Base-by-base conservation (phyloP, 2,888 invertebrate species). In the Chouioia cunea region DNA sequence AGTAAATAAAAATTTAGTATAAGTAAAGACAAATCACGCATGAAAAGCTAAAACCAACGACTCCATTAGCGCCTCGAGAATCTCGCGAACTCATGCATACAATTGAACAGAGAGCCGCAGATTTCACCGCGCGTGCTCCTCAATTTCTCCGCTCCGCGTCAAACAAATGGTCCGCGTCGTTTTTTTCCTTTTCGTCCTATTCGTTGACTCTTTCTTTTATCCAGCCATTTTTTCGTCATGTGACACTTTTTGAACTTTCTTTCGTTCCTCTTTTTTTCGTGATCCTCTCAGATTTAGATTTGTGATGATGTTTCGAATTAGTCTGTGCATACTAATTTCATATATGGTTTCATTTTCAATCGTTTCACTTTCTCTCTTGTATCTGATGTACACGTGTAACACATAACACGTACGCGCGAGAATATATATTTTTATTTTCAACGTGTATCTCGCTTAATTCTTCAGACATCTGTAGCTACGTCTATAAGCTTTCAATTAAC, bases 361-460 rank as follows among this genome's bases (percentile, higher is more conserved):
- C 60, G 12, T 23, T 56, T 64, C 50, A 50, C 66, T 71, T 71
- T 71, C 66, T 63, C 63, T 67, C 22, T 57, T 36, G 53, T 62
- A 57, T 56, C n/a, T 12, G 6, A 27, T 27, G 12, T 36, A 36
- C 36, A 36, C 36, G 36, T 36, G 2, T 12, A 12, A 36, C 36
- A 12, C 36, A 36, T 36, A 36, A 36, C 36, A 1, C 36, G 36
- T n/a, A n/a, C 36, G 36, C 4, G 36, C 1, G 36, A 36, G 36
- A 36, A 12, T n/a, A n/a, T 1, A 2, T 36, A 36, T 12, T 36
- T 36, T 36, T 36, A 36, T 36, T 36, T 36, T 36, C 36, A 36
- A 10, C 6, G 36, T 4, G 10, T 36, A 8, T 10, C 10, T 22
- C 27, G 4, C 16, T 53, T 53, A 2, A 2, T 53, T 52, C 22